Conservation (phyloP, 2,113 vertebrate genomes). For the Odocoileus hemionus region DNA sequence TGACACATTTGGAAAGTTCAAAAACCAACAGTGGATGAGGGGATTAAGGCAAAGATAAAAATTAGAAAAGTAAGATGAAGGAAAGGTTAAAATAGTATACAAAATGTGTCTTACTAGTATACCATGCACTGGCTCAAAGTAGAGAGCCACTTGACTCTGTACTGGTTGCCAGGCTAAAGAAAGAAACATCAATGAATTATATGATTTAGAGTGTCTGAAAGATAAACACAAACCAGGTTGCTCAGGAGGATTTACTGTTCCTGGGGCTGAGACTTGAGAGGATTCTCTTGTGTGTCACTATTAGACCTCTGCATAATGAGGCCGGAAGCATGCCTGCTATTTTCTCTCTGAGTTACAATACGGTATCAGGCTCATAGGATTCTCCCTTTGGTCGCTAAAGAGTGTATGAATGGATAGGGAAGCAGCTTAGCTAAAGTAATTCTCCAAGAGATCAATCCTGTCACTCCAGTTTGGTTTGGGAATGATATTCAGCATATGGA, state of each 20-base stretch:
- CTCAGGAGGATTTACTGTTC: neutral
- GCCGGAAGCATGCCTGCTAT: neutral
- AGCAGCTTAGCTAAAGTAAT: neutral
- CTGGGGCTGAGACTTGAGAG: neutral
- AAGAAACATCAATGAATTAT: neutral
- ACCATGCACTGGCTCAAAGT: neutral
- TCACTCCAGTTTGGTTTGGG: neutral
- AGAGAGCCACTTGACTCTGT: neutral
- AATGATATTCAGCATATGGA: neutral
- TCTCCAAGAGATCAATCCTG: neutral
- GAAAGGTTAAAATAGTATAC: neutral
- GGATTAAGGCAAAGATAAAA: neutral
- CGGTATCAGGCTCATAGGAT: neutral
- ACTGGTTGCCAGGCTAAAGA: neutral
- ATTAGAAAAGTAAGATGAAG: neutral
- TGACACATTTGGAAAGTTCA: constrained; percentile 4
- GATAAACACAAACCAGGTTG: neutral
- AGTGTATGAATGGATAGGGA: neutral
- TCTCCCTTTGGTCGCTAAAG: neutral
- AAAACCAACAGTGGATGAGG: neutral
- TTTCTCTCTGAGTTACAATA: neutral
- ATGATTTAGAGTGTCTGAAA: neutral
- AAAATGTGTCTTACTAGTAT: neutral
- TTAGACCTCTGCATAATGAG: neutral
- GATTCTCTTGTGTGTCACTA: neutral